Evolutionary conservation across 30 jellyfish, hydroid and myxozoan species (phyloP).

Genomic region (Sanderia malayensis): DNA sequence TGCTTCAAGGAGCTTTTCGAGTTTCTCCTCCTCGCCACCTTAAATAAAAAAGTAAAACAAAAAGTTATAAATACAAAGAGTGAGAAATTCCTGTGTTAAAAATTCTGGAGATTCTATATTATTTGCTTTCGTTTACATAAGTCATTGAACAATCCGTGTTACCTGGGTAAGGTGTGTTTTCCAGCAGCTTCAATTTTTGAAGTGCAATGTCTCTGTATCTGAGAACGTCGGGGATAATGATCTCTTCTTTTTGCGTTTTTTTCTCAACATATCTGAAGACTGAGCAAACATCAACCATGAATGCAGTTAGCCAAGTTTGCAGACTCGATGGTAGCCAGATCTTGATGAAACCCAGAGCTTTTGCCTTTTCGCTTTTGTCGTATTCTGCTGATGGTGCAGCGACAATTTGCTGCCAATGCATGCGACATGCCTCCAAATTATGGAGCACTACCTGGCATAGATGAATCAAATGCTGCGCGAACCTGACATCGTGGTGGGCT

Average conservation of each 20-base stretch:
- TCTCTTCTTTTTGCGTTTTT: conserved; percentile 12
- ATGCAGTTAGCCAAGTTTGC: conserved; percentile 23
- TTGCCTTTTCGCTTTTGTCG: conserved; percentile 6
- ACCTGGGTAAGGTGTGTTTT: conserved; percentile 6
- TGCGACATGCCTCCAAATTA: conserved; percentile 7
- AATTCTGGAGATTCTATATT: not conserved
- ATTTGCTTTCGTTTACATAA: too few relatives aligned
- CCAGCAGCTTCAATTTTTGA: conserved; percentile 12
- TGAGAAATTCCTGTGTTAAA: not conserved
- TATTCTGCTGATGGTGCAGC: conserved; percentile 4
- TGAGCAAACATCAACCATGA: conserved; percentile 22
- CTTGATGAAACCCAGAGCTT: conserved; percentile 12
- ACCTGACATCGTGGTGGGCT: conserved; percentile 38
- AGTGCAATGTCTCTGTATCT: conserved; percentile 32
- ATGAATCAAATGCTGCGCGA: conserved; percentile 24
- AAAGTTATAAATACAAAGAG: not conserved
- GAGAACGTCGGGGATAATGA: conserved; percentile 16
- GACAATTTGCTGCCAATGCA: conserved; percentile 1
- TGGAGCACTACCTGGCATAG: conserved; percentile 2
- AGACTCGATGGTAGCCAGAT: conserved; percentile 18
- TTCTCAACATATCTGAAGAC: conserved; percentile 24
- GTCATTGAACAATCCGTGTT: not conserved
- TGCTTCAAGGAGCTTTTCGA: not conserved
- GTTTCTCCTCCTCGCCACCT: conserved; percentile 3
- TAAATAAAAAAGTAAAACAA: not conserved